phyloP scores from a whole-genome alignment of 2,113 vertebrate genomes.

The Struthidea cinerea region DNA sequence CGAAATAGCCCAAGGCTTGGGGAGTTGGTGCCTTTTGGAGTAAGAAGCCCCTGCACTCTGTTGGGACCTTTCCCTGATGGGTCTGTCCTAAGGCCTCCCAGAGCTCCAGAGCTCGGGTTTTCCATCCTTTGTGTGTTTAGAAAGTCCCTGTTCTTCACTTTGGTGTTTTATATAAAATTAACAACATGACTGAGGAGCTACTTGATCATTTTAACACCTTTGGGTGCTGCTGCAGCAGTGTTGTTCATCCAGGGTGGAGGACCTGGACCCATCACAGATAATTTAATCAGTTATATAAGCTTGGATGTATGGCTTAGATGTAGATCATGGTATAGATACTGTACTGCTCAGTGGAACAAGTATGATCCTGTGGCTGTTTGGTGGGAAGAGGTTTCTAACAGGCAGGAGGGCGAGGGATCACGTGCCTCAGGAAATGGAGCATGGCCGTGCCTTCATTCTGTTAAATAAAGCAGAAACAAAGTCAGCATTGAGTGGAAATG shows the following conservation, averaged over 20 bases:
- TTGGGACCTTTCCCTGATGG: not conserved
- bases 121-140: not conserved
- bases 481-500: not conserved
- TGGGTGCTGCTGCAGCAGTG: not conserved
- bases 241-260: not conserved
- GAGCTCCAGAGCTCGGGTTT: accelerated
- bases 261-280: not conserved
- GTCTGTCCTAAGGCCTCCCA: accelerated
- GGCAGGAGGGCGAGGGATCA: not conserved
- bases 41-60: accelerated
- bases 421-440: not conserved
- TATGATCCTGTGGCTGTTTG: accelerated
- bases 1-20: not conserved
- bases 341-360: not conserved
- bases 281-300: not conserved
- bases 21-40: not conserved
- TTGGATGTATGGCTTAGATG: not conserved
- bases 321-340: not conserved
- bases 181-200: accelerated
- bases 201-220: accelerated
- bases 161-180: not conserved
- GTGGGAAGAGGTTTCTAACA: not conserved
- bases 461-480: not conserved
- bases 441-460: not conserved
- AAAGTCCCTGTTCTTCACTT: not conserved